A percentile compares a stretch with the other conserved stretches of the same genome.
Evolutionary conservation across 2,113 vertebrate species (phyloP).

Genomic region (Saguinus imperator): DNA sequence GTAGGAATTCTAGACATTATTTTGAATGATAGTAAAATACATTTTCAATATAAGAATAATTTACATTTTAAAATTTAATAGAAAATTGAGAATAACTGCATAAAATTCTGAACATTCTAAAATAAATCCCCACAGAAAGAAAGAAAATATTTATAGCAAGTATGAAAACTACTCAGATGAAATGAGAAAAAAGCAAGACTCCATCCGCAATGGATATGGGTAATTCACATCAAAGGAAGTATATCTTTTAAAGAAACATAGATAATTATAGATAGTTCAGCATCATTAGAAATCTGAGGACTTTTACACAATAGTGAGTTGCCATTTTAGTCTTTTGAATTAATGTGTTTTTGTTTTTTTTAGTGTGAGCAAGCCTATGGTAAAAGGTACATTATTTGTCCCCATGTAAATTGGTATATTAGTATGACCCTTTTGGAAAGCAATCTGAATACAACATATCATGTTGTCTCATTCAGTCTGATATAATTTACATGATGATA

Average conservation of each 20-base stretch:
- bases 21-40: constrained; percentile 12
- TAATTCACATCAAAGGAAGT: not conserved
- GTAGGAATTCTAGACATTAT: not conserved
- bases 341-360: not conserved
- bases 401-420: not conserved
- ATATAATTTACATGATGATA: not conserved
- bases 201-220: not conserved
- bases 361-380: not conserved
- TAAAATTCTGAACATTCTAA: constrained; percentile 28
- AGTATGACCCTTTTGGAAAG: constrained; percentile 18
- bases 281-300: not conserved
- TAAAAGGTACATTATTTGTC: constrained; percentile 7
- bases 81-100: constrained; percentile 10
- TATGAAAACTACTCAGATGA: not conserved
- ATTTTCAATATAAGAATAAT: not conserved
- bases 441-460: not conserved
- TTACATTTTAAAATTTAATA: constrained; percentile 21
- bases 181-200: not conserved
- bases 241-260: not conserved
- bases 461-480: not conserved
- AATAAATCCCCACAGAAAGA: not conserved
- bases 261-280: not conserved
- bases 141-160: not conserved
- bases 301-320: not conserved
- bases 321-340: not conserved